Conservation (phyloP, 30 jellyfish, hydroid and myxozoan species). For the Aurelia coerulea region DNA sequence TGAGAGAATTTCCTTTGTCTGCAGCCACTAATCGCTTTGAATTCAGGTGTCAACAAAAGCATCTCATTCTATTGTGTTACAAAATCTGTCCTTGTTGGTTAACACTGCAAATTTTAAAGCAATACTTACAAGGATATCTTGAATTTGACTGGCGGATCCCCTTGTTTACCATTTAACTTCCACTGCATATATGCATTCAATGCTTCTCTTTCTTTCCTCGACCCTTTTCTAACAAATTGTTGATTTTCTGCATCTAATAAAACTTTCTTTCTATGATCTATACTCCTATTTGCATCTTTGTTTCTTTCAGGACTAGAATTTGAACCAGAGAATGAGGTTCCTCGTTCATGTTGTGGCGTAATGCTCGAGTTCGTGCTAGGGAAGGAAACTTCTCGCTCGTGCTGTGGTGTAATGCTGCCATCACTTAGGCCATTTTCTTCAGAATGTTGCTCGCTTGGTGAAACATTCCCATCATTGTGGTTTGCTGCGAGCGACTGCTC, state of each 20-base stretch:
- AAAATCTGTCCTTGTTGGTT: too few species aligned
- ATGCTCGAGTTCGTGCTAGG: not conserved
- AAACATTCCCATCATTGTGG: too few species aligned
- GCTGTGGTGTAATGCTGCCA: too few species aligned
- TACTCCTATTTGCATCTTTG: not conserved
- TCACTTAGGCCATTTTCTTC: too few species aligned
- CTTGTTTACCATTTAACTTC: constrained; percentile 54
- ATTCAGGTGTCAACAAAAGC: too few species aligned
- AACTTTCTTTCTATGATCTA: not conserved
- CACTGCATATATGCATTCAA: constrained; percentile 38
- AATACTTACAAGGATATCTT: constrained; percentile 37
- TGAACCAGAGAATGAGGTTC: not conserved
- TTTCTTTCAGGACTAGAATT: not conserved
- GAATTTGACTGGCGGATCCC: constrained; percentile 52
- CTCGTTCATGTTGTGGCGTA: not conserved
- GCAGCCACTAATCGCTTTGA: too few species aligned
- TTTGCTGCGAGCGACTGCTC: too few species aligned
- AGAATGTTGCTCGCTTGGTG: too few species aligned
- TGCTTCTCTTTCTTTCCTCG: constrained; percentile 53
- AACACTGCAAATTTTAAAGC: too few species aligned
- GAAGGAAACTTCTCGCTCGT: too few species aligned
- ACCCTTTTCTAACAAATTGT: constrained; percentile 34
- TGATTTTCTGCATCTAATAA: not conserved
- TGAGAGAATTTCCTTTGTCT: too few species aligned
- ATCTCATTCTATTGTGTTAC: too few species aligned